A percentile compares a stretch with the other conserved stretches of the same genome.
Evolutionary conservation across 2,797 vertebrate genomes (phyloP).

Genomic region (Botia almorhae): DNA sequence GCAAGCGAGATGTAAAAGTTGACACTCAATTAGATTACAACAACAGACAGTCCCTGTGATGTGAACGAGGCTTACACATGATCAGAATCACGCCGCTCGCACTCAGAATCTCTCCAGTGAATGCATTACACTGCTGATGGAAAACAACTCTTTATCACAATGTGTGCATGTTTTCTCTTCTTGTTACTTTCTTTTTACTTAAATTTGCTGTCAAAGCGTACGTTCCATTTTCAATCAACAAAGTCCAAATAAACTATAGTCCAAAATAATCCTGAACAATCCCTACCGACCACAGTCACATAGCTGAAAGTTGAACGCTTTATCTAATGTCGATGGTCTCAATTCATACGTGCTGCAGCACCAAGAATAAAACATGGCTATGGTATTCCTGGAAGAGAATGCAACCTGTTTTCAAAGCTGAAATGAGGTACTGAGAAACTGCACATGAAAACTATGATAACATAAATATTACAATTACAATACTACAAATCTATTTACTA

Average conservation of each 20-base stretch:
- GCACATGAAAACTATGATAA: background rate
- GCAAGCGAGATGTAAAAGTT: background rate
- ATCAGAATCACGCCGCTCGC: slow-evolving; percentile 3
- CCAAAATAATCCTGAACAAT: background rate
- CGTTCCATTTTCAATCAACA: background rate
- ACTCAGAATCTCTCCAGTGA: background rate
- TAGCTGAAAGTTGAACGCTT: slow-evolving; percentile 1
- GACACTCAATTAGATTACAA: slow-evolving; percentile 7
- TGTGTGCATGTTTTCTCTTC: background rate
- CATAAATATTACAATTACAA: too few relatives aligned
- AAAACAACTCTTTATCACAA: background rate
- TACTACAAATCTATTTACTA: too few relatives aligned
- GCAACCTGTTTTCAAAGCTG: slow-evolving; percentile 8
- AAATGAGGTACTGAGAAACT: slow-evolving; percentile 21
- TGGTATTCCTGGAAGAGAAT: slow-evolving; percentile 50
- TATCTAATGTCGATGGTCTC: background rate
- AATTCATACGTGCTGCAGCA: background rate
- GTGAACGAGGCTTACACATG: background rate
- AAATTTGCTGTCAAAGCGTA: background rate
- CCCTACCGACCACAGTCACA: background rate
- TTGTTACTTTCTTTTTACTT: too few relatives aligned
- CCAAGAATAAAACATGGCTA: slow-evolving; percentile 48
- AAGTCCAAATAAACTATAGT: background rate
- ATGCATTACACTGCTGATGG: too few relatives aligned
- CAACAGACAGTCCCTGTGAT: background rate